phyloP scores from a whole-genome alignment of 2,888 invertebrate species.

The Aproaerema taeniolella region DNA sequence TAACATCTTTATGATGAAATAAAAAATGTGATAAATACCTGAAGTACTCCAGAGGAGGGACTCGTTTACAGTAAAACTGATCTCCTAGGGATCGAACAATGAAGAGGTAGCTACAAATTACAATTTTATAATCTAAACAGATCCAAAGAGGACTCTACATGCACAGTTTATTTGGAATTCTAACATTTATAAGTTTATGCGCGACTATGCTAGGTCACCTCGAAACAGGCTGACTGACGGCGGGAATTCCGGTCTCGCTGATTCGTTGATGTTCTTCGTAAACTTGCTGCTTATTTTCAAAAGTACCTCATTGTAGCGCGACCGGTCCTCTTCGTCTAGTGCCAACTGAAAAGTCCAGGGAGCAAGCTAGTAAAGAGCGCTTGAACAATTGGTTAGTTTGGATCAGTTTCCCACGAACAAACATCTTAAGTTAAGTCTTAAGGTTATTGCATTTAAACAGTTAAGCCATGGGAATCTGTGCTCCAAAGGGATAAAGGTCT shows the following conservation, averaged over 20 bases:
- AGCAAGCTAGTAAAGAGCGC: constrained; percentile 61
- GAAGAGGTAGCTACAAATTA: constrained; percentile 57
- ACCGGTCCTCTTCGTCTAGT: constrained; percentile 39
- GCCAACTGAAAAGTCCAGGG: constrained; percentile 75
- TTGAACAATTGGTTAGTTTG: constrained; percentile 31
- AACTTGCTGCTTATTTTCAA: constrained; percentile 48
- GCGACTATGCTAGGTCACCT: constrained; percentile 70
- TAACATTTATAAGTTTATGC: constrained; percentile 38
- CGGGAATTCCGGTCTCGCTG: background rate
- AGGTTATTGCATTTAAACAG: too few relatives aligned
- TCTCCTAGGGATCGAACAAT: constrained; percentile 50
- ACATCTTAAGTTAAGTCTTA: too few relatives aligned
- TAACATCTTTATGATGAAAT: constrained; percentile 48
- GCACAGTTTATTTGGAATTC: constrained; percentile 40
- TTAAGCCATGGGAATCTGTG: too few relatives aligned
- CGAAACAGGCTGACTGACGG: constrained; percentile 43
- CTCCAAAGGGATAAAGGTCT: constrained; percentile 34
- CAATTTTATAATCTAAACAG: constrained; percentile 40
- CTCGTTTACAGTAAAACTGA: constrained; percentile 61
- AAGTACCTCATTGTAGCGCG: constrained; percentile 61
- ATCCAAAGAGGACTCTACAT: constrained; percentile 51
- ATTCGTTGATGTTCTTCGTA: constrained; percentile 12
- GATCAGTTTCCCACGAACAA: constrained; percentile 35
- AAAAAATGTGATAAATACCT: constrained; percentile 70
- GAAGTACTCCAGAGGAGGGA: constrained; percentile 67